These are phyloP conservation scores for Pao palembangensis DNA, from an alignment of 2,113 vertebrate species.

Conservation along the genomic window DNA sequence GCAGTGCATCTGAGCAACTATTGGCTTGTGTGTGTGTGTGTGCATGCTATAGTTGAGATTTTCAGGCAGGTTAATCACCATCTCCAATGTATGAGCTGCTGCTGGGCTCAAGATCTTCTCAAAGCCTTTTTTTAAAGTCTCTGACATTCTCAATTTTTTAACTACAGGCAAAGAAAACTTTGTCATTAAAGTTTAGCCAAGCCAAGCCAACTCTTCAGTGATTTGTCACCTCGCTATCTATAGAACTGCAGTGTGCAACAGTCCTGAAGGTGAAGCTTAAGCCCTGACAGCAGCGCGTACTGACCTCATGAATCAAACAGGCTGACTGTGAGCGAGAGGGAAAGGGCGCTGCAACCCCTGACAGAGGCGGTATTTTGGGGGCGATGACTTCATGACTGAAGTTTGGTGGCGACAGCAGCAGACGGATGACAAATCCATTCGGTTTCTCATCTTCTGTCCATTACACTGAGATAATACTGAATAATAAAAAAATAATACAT, in stretches of 20 bases:
- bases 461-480: background rate
- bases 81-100: too few species aligned
- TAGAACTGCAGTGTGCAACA: constrained; percentile 7
- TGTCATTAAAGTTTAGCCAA: too few species aligned
- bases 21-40: too few species aligned
- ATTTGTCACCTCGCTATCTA: constrained; percentile 12
- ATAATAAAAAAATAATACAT: background rate
- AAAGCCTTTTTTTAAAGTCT: too few species aligned
- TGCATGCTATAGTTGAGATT: background rate
- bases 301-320: constrained; percentile 49
- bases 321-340: constrained; percentile 15
- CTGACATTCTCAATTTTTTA: too few species aligned
- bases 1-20: too few species aligned
- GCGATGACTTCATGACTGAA: constrained; percentile 58
- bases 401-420: constrained; percentile 41
- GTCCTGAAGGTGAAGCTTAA: constrained; percentile 22
- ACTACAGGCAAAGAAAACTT: too few species aligned
- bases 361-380: constrained; percentile 47
- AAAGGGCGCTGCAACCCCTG: constrained; percentile 18
- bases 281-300: constrained; percentile 14
- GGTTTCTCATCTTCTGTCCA: constrained; percentile 22
- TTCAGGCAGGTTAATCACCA: background rate
- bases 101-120: too few species aligned
- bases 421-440: constrained; percentile 56
- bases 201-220: background rate